Evolutionary conservation across 2,797 vertebrate species (phyloP), one percentile per base, ranked within the genome.

Genomic region (Channa striata): DNA sequence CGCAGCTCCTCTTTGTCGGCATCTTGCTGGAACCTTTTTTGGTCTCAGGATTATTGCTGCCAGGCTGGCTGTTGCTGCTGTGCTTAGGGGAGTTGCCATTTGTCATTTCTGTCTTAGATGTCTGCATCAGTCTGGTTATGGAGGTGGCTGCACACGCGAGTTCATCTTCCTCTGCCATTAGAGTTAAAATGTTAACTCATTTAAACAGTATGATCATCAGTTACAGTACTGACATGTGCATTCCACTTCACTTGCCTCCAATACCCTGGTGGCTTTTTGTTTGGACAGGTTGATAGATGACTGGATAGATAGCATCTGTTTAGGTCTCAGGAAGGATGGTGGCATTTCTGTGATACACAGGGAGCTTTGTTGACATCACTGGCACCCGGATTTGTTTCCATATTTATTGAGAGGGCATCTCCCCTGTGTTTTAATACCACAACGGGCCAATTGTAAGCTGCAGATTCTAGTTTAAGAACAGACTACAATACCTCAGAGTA

Each of bases 201-300:
- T 91, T 88, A 87, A 72, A 72, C 48, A 3, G 46, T 46, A 76
- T 85, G 82, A 89, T 88, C 90, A 91, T 92, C 87, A 85, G 83
- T 89, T 89, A 82, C 79, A 81, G 80, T 47, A 48, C 74, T 36
- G 82, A 81, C 78, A 60, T 83, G 81, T 63, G n/a, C 80, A 83
- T 82, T 89, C 77, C 83, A 83, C 83, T 84, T 59, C 72, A 71
- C 74, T 83, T 61, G 80, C 76, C 72, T 82, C 74, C 64, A 78
- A 77, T 82, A 59, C 79, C 56, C 69, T 48, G 67, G 68, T 74
- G 80, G 75, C 66, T 80, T 85, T 83, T 85, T 83, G 77, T 88
- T 88, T 85, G 80, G 86, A 85, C 87, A 86, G 85, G 67, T 70
- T 91, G 86, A 91, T 87, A 52, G 68, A 90, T 90, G 87, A 73